phyloP scores from a whole-genome alignment of 2,888 invertebrate species.

The Drosophila dives region DNA sequence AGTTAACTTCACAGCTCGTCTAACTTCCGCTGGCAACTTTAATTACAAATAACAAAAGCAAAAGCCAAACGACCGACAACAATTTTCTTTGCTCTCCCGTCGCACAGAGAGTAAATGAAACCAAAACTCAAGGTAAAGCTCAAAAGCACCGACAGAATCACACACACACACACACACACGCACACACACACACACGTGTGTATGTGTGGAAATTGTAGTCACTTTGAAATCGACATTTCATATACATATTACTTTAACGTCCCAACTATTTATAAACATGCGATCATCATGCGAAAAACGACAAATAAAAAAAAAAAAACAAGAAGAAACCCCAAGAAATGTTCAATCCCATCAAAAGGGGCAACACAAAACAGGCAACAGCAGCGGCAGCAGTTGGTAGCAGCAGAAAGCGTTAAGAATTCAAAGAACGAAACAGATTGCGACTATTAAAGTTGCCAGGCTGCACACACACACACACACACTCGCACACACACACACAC shows the following conservation, averaged over 20 bases:
- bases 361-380: conserved; percentile 20
- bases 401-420: conserved; percentile 54
- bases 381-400: conserved; percentile 43
- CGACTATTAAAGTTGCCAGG: conserved; percentile 52
- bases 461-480: conserved; percentile 18
- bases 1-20: conserved; percentile 74
- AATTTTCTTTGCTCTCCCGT: conserved; percentile 63
- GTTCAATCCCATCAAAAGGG: conserved; percentile 34
- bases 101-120: conserved; percentile 65
- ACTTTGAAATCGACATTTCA: conserved; percentile 74
- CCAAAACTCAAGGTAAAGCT: conserved; percentile 72
- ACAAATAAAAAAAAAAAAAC: conserved; percentile 1
- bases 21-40: conserved; percentile 78
- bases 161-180: conserved; percentile 3
- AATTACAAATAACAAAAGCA: conserved; percentile 72
- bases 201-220: conserved; percentile 63
- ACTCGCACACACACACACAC: conserved; percentile 5
- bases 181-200: conserved; percentile 9
- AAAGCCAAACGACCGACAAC: conserved; percentile 50
- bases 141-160: conserved; percentile 55
- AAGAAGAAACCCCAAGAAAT: conserved; percentile 40
- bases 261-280: conserved; percentile 77
- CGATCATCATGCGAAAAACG: conserved; percentile 66
- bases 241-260: conserved; percentile 64
- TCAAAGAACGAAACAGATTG: conserved; percentile 30